These are phyloP conservation scores for Pentalonia nigronervosa DNA, from an alignment of 1,140 invertebrate genomes.

Conservation along the genomic window DNA sequence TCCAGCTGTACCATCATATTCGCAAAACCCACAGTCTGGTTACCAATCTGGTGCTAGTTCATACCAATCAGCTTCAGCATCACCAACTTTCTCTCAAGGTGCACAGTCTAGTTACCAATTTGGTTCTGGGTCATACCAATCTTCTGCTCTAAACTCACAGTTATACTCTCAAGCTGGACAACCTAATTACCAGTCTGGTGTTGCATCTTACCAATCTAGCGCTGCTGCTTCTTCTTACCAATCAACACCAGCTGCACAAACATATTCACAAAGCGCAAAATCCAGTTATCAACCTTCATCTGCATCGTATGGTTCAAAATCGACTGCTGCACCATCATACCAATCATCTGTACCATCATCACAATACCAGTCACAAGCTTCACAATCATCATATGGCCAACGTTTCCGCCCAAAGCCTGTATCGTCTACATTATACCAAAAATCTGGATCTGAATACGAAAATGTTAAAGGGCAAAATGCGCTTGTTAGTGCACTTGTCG, in stretches of 20 bases:
- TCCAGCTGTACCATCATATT: not conserved
- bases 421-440: slow-evolving; percentile 13
- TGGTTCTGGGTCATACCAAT: not conserved
- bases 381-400: slow-evolving; percentile 18
- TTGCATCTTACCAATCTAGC: not conserved
- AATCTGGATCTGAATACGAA: slow-evolving; percentile 16
- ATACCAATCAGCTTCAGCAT: not conserved
- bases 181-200: not conserved
- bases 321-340: slow-evolving; percentile 11
- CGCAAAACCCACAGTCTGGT: not conserved
- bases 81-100: not conserved
- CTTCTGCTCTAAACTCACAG: not conserved
- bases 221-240: slow-evolving; percentile 1
- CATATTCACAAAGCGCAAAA: slow-evolving; percentile 31
- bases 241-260: slow-evolving; percentile 18
- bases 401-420: not conserved
- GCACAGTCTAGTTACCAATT: not conserved
- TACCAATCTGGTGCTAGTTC: slow-evolving; percentile 25
- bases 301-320: slow-evolving; percentile 37
- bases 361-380: slow-evolving; percentile 32
- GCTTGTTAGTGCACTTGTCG: not conserved
- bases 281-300: slow-evolving; percentile 1
- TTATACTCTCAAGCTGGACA: slow-evolving; percentile 16
- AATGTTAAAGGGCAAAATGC: not conserved
- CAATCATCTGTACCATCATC: not conserved